phyloP scores from a whole-genome alignment of 2,113 vertebrate species.

The Channa maculata region DNA sequence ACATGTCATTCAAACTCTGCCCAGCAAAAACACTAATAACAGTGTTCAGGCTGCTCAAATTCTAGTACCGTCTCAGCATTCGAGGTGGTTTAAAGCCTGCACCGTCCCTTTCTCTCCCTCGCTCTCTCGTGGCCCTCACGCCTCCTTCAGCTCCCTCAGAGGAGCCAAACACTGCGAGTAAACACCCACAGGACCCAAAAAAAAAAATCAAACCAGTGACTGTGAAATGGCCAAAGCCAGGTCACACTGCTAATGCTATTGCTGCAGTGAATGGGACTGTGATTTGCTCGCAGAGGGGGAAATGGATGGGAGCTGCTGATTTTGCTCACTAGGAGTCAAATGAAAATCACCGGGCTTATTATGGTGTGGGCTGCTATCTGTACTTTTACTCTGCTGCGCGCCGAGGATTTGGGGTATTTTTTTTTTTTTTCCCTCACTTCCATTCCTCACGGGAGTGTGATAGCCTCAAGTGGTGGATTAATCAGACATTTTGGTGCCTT shows the following conservation, averaged over 20 bases:
- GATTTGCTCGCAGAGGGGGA: slow-evolving; percentile 63
- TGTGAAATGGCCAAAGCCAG: slow-evolving; percentile 63
- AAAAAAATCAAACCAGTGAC: slow-evolving; percentile 54
- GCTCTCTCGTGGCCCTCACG: slow-evolving; percentile 12
- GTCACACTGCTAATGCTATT: slow-evolving; percentile 48
- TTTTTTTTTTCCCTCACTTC: background rate
- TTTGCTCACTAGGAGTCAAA: slow-evolving; percentile 73
- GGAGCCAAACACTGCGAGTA: slow-evolving; percentile 40
- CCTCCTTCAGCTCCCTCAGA: slow-evolving; percentile 24
- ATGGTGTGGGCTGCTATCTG: slow-evolving; percentile 58
- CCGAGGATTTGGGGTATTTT: slow-evolving; percentile 25
- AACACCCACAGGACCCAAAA: slow-evolving; percentile 51
- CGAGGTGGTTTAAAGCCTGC: slow-evolving; percentile 25
- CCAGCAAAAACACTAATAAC: slow-evolving; percentile 46
- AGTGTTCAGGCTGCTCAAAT: slow-evolving; percentile 55
- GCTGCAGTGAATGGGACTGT: slow-evolving; percentile 52
- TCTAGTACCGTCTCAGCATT: slow-evolving; percentile 15
- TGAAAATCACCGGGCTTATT: slow-evolving; percentile 70
- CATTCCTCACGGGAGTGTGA: slow-evolving; percentile 58
- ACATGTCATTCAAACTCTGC: slow-evolving; percentile 54
- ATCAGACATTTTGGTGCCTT: slow-evolving; percentile 66
- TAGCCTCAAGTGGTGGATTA: slow-evolving; percentile 70
- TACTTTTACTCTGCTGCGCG: slow-evolving; percentile 45
- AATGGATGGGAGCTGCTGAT: slow-evolving; percentile 60
- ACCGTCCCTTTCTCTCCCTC: slow-evolving; percentile 3